A percentile compares a stretch with the other conserved stretches of the same genome.
phyloP scores from a whole-genome alignment of 2,797 vertebrate genomes.

The Periophthalmus magnuspinnatus region DNA sequence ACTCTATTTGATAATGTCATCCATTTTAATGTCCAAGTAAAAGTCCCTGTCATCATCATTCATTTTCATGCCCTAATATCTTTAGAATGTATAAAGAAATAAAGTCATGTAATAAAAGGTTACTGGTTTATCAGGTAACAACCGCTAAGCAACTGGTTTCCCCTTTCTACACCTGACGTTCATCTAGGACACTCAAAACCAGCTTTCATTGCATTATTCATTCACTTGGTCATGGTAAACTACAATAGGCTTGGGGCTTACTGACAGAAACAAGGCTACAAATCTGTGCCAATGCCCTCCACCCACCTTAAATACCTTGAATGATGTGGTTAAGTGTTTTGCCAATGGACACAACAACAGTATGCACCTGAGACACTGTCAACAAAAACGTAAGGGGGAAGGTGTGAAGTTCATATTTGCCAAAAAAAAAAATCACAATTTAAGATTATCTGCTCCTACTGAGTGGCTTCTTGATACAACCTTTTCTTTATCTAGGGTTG shows the following conservation, averaged over 20 bases:
- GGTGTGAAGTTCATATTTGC: no score
- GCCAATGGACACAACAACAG: no score
- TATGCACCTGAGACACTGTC: no score
- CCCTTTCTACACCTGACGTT: not conserved
- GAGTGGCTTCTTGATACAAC: not conserved
- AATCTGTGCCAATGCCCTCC: not conserved
- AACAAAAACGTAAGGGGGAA: no score
- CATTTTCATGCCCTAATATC: slow-evolving; percentile 15
- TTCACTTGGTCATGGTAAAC: no score
- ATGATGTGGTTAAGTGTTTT: no score
- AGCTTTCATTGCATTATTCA: no score
- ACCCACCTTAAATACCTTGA: no score
- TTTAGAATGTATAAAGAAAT: not conserved
- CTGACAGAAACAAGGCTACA: not conserved
- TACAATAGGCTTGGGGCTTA: not conserved
- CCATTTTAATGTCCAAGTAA: slow-evolving; percentile 28
- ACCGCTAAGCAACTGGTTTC: not conserved
- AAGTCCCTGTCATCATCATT: slow-evolving; percentile 33
- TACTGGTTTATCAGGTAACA: not conserved
- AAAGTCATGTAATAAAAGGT: not conserved
- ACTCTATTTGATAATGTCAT: slow-evolving; percentile 11
- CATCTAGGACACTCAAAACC: no score
- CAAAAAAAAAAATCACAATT: not conserved
- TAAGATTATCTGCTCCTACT: not conserved
- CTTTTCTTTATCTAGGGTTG: not conserved